phyloP scores from a whole-genome alignment of 2,888 invertebrate genomes.

The Tiliacea citrago region DNA sequence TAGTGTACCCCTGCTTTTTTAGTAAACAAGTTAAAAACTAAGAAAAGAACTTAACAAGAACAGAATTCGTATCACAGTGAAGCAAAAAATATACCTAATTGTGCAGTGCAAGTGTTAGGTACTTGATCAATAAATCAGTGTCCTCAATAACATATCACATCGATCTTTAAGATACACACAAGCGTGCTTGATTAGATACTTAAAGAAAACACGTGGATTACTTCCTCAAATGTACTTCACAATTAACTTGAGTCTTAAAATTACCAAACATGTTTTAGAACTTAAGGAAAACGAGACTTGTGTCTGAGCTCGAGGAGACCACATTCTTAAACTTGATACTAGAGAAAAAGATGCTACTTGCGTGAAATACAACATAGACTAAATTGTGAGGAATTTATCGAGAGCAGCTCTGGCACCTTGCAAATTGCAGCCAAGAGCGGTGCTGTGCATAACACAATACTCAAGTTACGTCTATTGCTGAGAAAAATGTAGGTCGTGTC shows the following conservation, averaged over 20 bases:
- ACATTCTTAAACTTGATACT: constrained; percentile 44
- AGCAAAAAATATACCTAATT: constrained; percentile 1
- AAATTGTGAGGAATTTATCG: constrained; percentile 48
- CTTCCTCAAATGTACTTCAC: constrained; percentile 35
- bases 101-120: constrained; percentile 2
- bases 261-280: constrained; percentile 36
- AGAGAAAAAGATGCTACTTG: constrained; percentile 26
- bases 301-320: constrained; percentile 1
- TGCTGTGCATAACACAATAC: constrained; percentile 75
- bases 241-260: constrained; percentile 5
- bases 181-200: constrained; percentile 30
- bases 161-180: constrained; percentile 26
- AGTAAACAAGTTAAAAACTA: background rate
- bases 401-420: constrained; percentile 45
- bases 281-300: constrained; percentile 41
- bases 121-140: constrained; percentile 27
- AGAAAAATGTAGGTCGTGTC: constrained; percentile 86
- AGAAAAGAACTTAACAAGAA: background rate
- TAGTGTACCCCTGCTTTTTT: too few relatives aligned
- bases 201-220: constrained; percentile 23
- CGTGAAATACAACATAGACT: constrained; percentile 36
- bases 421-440: constrained; percentile 50
- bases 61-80: background rate
- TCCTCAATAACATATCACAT: constrained; percentile 24
- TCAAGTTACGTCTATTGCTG: constrained; percentile 82